Conservation (phyloP, 2,797 vertebrate species). For the Rhadinocentrus ornatus region DNA sequence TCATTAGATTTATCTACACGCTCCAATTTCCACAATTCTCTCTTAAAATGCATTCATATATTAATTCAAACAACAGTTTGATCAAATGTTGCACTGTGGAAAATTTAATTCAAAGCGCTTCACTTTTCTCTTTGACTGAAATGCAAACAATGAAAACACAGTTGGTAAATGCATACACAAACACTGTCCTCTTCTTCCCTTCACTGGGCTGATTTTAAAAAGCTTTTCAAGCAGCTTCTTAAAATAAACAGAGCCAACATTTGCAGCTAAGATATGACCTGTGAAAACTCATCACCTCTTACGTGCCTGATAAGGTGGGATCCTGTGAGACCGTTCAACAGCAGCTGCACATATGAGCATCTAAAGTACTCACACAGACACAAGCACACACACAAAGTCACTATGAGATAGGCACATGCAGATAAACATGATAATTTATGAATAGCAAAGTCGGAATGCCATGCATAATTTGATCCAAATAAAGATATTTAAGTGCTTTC, state of each 20-base stretch:
- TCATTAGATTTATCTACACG: neutral
- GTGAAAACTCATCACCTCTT: constrained; percentile 71
- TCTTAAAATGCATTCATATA: constrained; percentile 22
- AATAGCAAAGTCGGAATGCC: constrained; percentile 55
- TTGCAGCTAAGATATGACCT: constrained; percentile 73
- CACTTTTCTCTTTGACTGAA: constrained; percentile 16
- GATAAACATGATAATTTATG: constrained; percentile 64
- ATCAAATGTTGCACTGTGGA: constrained; percentile 27
- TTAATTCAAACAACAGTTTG: constrained; percentile 37
- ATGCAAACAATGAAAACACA: constrained; percentile 30
- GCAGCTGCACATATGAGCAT: constrained; percentile 56
- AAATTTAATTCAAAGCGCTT: constrained; percentile 42
- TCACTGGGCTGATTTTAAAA: constrained; percentile 47
- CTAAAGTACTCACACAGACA: constrained; percentile 18
- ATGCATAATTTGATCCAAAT: constrained; percentile 69
- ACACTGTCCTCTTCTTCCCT: constrained; percentile 39
- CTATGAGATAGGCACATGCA: constrained; percentile 45
- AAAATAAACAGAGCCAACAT: constrained; percentile 74
- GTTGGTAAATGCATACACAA: constrained; percentile 5
- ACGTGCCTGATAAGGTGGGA: constrained; percentile 62
- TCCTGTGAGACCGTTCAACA: constrained; percentile 56
- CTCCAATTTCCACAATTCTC: neutral
- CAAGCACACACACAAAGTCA: constrained; percentile 17
- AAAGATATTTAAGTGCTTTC: constrained; percentile 73
- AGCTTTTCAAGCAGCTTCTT: constrained; percentile 60